phyloP scores from a whole-genome alignment of 2,113 vertebrate species.

The Coturnix japonica region DNA sequence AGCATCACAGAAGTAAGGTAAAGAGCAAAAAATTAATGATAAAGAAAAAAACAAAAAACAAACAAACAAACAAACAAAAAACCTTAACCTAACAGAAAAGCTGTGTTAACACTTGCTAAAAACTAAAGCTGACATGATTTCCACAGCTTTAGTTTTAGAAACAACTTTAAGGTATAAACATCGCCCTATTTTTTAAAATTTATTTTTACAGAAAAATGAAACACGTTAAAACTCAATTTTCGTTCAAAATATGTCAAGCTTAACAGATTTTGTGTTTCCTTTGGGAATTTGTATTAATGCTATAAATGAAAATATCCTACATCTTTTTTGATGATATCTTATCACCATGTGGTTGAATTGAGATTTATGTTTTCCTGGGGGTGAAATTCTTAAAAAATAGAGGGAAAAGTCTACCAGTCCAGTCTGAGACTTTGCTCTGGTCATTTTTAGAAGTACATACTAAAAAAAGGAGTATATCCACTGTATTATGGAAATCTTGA shows the following conservation, averaged over 20 bases:
- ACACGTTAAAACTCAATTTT: background rate
- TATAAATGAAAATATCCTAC: background rate
- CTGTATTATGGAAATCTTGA: background rate
- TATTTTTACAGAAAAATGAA: background rate
- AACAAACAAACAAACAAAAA: too few species aligned
- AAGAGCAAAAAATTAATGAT: background rate
- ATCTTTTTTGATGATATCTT: background rate
- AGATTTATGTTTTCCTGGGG: background rate
- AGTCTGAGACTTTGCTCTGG: background rate
- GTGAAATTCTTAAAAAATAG: background rate
- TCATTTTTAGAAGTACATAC: background rate
- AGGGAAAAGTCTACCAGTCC: background rate
- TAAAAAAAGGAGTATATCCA: background rate
- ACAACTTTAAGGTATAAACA: background rate
- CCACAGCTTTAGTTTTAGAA: background rate
- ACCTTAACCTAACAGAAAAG: background rate
- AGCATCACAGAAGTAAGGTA: background rate
- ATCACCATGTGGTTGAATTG: background rate
- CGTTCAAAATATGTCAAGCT: background rate
- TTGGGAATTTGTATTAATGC: background rate
- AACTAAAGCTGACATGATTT: background rate
- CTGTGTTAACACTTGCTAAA: background rate
- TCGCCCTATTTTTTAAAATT: background rate
- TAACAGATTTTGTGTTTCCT: background rate
- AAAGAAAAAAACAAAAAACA: background rate